These are phyloP conservation scores for Zootermopsis nevadensis DNA, from an alignment of 2,888 invertebrate species.

Conservation along the genomic window DNA sequence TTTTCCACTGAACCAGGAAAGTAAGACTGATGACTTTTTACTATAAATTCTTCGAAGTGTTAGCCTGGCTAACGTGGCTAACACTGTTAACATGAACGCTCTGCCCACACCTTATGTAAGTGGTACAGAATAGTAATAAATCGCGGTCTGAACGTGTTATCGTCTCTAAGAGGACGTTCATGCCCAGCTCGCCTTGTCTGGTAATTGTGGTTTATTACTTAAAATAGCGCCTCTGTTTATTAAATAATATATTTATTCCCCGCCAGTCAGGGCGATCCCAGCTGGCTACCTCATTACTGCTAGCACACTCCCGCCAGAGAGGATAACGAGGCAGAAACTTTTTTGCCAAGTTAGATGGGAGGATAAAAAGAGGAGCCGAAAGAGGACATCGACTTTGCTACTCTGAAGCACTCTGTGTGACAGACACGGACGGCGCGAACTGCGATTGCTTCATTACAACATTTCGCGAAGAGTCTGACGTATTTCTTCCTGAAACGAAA, in stretches of 20 bases:
- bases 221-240: neutral
- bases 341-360: neutral
- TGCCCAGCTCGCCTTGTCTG: too few relatives aligned
- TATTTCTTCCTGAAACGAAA: neutral
- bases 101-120: too few relatives aligned
- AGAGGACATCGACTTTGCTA: neutral
- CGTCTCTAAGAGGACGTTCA: too few relatives aligned
- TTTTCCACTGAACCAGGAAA: too few relatives aligned
- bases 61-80: too few relatives aligned
- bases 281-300: conserved; percentile 25
- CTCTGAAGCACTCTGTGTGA: neutral
- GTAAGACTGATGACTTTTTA: too few relatives aligned
- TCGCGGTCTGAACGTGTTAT: too few relatives aligned
- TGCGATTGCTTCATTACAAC: conserved; percentile 10
- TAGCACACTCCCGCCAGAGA: conserved; percentile 21
- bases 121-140: too few relatives aligned
- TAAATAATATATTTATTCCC: neutral
- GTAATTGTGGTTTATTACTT: neutral
- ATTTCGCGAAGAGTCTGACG: neutral
- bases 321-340: neutral
- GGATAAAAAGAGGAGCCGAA: neutral
- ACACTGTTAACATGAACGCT: too few relatives aligned
- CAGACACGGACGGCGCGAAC: neutral
- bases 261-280: neutral
- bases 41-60: too few relatives aligned